Evolutionary conservation across 2,113 vertebrate species (phyloP).

Genomic region (Pedetes capensis): DNA sequence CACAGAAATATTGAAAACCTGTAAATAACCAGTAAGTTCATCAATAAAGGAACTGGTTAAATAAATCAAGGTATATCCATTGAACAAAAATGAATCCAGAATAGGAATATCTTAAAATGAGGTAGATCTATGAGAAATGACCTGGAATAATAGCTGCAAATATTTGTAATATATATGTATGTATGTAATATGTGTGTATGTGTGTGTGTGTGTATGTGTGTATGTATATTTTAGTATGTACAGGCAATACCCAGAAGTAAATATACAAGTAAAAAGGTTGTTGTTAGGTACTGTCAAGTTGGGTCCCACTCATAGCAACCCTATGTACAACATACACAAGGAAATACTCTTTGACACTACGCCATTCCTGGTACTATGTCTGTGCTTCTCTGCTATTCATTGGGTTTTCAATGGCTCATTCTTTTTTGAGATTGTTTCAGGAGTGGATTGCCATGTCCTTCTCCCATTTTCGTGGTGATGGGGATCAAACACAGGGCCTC

Average conservation of each 20-base stretch:
- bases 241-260: neutral
- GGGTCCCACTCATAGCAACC: no score
- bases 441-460: no score
- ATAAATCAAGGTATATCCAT: neutral
- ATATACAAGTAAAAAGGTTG: neutral
- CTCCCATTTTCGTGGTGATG: no score
- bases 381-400: no score
- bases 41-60: neutral
- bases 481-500: no score
- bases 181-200: neutral
- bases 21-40: neutral
- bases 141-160: neutral
- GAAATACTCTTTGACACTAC: no score
- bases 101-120: neutral
- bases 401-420: no score
- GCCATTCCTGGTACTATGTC: no score
- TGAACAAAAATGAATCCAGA: neutral
- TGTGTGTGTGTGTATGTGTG: neutral
- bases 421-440: no score
- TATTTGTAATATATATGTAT: neutral
- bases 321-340: no score
- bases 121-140: neutral
- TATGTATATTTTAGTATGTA: neutral
- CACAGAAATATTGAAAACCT: neutral
- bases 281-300: no score